Evolutionary conservation across 92 coral and sea anemone species (phyloP).

Genomic region (Scolanthus callimorphus): DNA sequence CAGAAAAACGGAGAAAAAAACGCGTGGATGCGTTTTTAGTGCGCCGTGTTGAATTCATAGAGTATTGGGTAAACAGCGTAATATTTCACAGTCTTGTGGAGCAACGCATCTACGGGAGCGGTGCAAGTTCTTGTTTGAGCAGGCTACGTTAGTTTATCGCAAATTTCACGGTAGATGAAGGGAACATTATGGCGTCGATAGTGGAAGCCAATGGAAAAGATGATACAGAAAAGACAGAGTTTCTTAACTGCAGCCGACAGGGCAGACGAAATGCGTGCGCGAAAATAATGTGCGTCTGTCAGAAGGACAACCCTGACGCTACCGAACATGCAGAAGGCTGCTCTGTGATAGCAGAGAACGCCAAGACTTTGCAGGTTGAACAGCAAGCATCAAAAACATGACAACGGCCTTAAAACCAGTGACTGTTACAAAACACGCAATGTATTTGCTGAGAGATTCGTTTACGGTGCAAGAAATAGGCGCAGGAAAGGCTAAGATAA

Average conservation of each 20-base stretch:
- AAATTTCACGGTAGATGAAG: background rate
- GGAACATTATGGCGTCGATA: background rate
- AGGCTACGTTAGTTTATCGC: too few species aligned
- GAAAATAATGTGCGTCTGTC: constrained; percentile 15
- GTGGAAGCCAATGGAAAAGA: constrained; percentile 8
- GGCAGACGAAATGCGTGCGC: constrained; percentile 62
- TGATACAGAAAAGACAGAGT: constrained; percentile 22
- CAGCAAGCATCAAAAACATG: background rate
- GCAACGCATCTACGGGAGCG: background rate
- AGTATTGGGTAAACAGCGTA: background rate
- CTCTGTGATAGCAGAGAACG: background rate
- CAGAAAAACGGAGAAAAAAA: too few species aligned
- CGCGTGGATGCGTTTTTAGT: too few species aligned
- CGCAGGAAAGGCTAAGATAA: too few species aligned
- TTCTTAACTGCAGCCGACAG: constrained; percentile 42
- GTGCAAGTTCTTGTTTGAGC: too few species aligned
- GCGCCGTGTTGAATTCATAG: too few species aligned
- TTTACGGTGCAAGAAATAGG: too few species aligned
- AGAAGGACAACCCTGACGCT: constrained; percentile 1
- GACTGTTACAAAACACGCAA: background rate
- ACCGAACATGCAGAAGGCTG: constrained; percentile 3
- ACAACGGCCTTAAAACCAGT: background rate
- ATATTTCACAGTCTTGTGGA: background rate
- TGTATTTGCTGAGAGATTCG: background rate
- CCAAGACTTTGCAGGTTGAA: background rate